Percentiles rank a stretch among this genome's conserved stretches.
Conservation (phyloP, 2,888 invertebrate species). For the Phaonia tiefii region DNA sequence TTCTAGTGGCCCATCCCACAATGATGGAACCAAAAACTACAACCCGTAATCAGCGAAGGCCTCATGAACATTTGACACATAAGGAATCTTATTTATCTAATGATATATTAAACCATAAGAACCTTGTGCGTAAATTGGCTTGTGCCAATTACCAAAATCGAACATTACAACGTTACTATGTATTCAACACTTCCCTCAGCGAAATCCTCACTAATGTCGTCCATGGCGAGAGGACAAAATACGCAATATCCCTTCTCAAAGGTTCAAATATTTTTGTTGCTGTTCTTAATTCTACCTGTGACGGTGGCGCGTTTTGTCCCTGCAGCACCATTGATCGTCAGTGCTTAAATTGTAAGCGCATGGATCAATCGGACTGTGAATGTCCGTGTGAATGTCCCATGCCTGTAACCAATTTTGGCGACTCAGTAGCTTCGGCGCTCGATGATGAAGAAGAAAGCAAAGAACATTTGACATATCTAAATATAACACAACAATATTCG, state of each 20-base stretch:
- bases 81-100: slow-evolving; percentile 94
- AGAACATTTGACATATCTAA: slow-evolving; percentile 62
- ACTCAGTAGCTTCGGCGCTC: slow-evolving; percentile 39
- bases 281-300: slow-evolving; percentile 93
- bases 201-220: slow-evolving; percentile 91
- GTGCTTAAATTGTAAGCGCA: slow-evolving; percentile 94
- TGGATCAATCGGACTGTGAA: slow-evolving; percentile 97
- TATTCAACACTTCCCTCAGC: slow-evolving; percentile 89
- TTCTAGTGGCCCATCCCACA: slow-evolving; percentile 92
- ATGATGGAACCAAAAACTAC: slow-evolving; percentile 86
- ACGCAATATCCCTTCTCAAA: slow-evolving; percentile 89
- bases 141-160: slow-evolving; percentile 93
- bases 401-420: slow-evolving; percentile 69
- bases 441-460: slow-evolving; percentile 64
- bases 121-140: slow-evolving; percentile 90
- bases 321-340: slow-evolving; percentile 94
- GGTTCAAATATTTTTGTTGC: slow-evolving; percentile 95
- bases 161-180: slow-evolving; percentile 90
- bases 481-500: slow-evolving; percentile 75
- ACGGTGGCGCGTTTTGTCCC: slow-evolving; percentile 92
- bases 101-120: slow-evolving; percentile 92
- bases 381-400: slow-evolving; percentile 95
- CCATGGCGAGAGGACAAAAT: slow-evolving; percentile 93
- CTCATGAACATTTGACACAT: slow-evolving; percentile 94
- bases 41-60: slow-evolving; percentile 82